phyloP scores from a whole-genome alignment of 2,113 vertebrate genomes.

The Ailurus styani region DNA sequence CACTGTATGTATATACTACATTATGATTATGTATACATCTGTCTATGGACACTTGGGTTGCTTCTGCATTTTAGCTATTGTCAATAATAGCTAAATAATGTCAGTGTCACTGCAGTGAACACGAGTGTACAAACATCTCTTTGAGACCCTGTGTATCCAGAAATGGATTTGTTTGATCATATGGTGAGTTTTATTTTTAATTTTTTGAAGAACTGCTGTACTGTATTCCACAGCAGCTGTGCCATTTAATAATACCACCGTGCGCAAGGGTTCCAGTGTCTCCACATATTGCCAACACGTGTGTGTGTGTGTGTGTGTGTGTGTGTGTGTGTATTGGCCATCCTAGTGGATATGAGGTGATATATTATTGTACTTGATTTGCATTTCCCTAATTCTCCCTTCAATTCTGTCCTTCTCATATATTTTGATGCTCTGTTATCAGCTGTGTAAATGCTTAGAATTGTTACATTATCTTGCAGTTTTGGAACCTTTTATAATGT shows the following conservation, averaged over 20 bases:
- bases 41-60: background rate
- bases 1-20: background rate
- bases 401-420: background rate
- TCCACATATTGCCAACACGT: background rate
- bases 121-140: background rate
- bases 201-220: background rate
- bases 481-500: background rate
- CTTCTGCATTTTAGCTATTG: background rate
- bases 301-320: background rate
- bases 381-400: background rate
- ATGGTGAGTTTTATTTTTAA: background rate
- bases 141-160: background rate
- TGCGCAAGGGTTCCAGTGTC: background rate
- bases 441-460: background rate
- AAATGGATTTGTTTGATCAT: background rate
- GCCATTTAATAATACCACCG: background rate
- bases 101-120: background rate
- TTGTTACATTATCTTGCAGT: background rate
- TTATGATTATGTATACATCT: background rate
- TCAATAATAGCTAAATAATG: no score
- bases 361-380: background rate
- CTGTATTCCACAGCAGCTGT: background rate
- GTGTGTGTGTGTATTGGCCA: background rate
- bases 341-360: background rate
- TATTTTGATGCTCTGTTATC: background rate